Conservation (phyloP, 2,888 invertebrate genomes). For the Leucania comma region DNA sequence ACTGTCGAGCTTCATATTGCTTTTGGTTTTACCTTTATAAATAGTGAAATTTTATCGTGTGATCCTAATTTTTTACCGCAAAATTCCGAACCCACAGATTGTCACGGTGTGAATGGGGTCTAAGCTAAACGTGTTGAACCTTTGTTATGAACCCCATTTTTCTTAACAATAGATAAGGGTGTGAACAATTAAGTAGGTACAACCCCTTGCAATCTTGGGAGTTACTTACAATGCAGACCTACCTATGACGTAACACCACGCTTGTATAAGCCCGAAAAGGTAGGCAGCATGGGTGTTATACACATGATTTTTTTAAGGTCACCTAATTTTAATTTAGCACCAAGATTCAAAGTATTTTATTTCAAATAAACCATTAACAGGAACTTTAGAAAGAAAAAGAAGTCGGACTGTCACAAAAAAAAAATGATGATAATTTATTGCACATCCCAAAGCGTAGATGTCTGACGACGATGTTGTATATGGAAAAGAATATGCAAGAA, state of each 20-base stretch:
- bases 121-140: background rate
- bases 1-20: background rate
- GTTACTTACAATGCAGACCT: background rate
- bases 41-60: no score
- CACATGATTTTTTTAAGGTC: no score
- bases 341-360: no score
- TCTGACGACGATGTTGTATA: no score
- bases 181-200: conserved; percentile 16
- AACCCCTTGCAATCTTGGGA: background rate
- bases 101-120: background rate
- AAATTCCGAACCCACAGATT: background rate
- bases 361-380: no score
- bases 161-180: conserved; percentile 1
- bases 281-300: no score
- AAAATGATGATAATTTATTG: no score
- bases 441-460: no score
- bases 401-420: no score
- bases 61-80: background rate
- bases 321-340: no score
- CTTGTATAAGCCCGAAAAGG: background rate
- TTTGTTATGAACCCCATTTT: conserved; percentile 14
- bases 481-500: no score
- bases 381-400: no score
- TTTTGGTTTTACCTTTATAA: background rate
- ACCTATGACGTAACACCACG: background rate